These are phyloP conservation scores for Solea solea DNA, from an alignment of 2,113 vertebrate species.

Conservation along the genomic window DNA sequence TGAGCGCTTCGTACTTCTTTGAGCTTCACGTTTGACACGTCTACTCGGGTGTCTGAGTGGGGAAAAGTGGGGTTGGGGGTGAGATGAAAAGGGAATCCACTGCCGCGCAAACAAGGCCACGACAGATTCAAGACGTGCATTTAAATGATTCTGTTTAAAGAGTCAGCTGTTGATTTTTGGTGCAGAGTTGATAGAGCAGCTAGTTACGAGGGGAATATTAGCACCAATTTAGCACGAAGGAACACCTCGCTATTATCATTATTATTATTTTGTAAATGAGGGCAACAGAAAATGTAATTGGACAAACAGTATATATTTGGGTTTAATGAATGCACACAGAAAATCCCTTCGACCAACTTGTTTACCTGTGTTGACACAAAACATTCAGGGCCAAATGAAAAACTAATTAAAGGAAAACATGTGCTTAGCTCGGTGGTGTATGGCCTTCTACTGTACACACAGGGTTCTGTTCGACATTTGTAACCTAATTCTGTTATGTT, in stretches of 20 bases:
- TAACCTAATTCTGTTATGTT: slow-evolving; percentile 82
- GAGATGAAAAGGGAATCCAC: slow-evolving; percentile 6
- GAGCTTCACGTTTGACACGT: slow-evolving; percentile 74
- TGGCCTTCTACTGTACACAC: slow-evolving; percentile 78
- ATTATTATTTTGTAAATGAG: slow-evolving; percentile 25
- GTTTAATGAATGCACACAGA: slow-evolving; percentile 33
- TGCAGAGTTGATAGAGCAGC: not conserved
- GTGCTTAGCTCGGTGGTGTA: slow-evolving; percentile 72
- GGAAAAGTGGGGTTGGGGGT: not conserved
- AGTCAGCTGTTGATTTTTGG: not conserved
- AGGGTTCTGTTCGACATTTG: slow-evolving; percentile 79
- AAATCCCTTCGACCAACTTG: slow-evolving; percentile 48
- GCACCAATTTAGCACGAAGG: not conserved
- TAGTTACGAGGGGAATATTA: not conserved
- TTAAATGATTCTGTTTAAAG: not conserved
- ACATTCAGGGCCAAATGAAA: slow-evolving; percentile 77
- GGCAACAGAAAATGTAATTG: slow-evolving; percentile 21
- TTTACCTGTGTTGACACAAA: slow-evolving; percentile 68
- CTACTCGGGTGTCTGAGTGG: slow-evolving; percentile 24
- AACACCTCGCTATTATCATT: slow-evolving; percentile 12
- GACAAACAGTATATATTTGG: slow-evolving; percentile 26
- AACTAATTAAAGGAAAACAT: slow-evolving; percentile 86
- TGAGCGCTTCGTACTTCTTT: slow-evolving; percentile 75
- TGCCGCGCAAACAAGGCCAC: not conserved
- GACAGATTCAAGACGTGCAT: slow-evolving; percentile 1